A percentile compares a stretch with the other conserved stretches of the same genome.
These are phyloP conservation scores for Danio choprae DNA, from an alignment of 2,797 vertebrate species.

Conservation along the genomic window DNA sequence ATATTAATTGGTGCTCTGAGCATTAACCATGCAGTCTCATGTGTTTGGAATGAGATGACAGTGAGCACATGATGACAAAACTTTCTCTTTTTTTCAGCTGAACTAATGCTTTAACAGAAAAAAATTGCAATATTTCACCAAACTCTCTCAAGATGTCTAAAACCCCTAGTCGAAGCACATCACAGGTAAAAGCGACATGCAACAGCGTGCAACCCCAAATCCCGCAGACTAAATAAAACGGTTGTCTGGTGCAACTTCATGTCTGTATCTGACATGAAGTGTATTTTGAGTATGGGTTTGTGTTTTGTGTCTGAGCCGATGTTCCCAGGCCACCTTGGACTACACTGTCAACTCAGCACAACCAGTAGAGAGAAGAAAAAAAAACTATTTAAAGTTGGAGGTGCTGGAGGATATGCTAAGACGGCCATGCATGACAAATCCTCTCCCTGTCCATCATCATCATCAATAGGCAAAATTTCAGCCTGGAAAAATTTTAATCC, in stretches of 20 bases:
- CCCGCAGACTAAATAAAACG: not conserved
- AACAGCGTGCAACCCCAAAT: constrained; percentile 31
- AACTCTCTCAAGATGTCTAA: constrained; percentile 2
- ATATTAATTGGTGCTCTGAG: too few species aligned
- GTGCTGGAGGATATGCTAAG: constrained; percentile 67
- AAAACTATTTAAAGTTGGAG: constrained; percentile 65
- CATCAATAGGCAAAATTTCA: constrained; percentile 73
- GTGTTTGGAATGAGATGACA: not conserved
- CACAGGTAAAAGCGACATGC: not conserved
- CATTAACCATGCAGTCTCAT: too few species aligned
- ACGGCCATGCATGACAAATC: constrained; percentile 75
- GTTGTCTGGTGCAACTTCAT: constrained; percentile 10
- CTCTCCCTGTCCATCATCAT: constrained; percentile 77
- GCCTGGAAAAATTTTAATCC: constrained; percentile 67
- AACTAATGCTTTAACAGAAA: not conserved
- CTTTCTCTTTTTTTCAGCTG: not conserved
- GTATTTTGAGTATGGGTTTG: constrained; percentile 12
- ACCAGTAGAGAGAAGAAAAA: constrained; percentile 67
- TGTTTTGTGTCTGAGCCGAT: constrained; percentile 28
- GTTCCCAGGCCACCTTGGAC: constrained; percentile 61
- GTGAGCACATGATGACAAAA: not conserved
- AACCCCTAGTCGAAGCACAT: not conserved
- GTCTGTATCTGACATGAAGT: constrained; percentile 67
- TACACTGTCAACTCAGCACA: constrained; percentile 66
- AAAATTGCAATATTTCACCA: not conserved